Percentiles rank a stretch among this genome's conserved stretches.
Conservation (phyloP, 2,888 invertebrate species). For the Leptothorax acervorum region DNA sequence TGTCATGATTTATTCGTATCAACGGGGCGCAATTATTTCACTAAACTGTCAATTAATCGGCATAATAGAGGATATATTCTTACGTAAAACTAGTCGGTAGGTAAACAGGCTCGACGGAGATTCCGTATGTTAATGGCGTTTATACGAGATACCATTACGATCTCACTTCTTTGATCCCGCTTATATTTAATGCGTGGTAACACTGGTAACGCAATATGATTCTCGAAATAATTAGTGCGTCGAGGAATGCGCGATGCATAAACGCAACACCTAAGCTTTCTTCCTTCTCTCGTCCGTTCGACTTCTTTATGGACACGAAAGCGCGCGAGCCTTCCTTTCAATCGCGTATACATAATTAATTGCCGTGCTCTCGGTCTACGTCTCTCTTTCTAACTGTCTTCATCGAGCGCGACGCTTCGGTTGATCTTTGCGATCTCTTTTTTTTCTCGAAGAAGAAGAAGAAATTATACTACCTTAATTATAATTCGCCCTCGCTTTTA, state of each 20-base stretch:
- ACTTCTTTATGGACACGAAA: slow-evolving; percentile 74
- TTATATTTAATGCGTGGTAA: slow-evolving; percentile 55
- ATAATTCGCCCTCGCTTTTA: slow-evolving; percentile 12
- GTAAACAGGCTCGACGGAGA: slow-evolving; percentile 24
- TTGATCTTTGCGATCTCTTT: slow-evolving; percentile 54
- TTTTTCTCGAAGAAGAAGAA: slow-evolving; percentile 24
- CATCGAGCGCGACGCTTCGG: slow-evolving; percentile 58
- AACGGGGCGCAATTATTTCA: neutral
- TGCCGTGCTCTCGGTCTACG: slow-evolving; percentile 62
- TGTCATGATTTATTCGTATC: neutral
- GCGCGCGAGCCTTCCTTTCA: slow-evolving; percentile 75
- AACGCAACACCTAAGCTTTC: slow-evolving; percentile 64
- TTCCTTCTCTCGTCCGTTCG: slow-evolving; percentile 58
- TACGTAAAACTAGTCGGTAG: slow-evolving; percentile 23
- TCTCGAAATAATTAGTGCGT: slow-evolving; percentile 71
- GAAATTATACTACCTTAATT: neutral
- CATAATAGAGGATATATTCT: neutral
- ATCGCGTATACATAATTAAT: slow-evolving; percentile 80
- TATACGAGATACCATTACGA: neutral
- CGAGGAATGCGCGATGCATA: slow-evolving; percentile 68
- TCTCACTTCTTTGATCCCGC: slow-evolving; percentile 9
- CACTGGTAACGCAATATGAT: slow-evolving; percentile 57
- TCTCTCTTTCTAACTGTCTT: slow-evolving; percentile 40
- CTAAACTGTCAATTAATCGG: slow-evolving; percentile 15
- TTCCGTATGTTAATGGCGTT: slow-evolving; percentile 27